phyloP scores from a whole-genome alignment of 2,797 vertebrate species.

The Pterois miles region DNA sequence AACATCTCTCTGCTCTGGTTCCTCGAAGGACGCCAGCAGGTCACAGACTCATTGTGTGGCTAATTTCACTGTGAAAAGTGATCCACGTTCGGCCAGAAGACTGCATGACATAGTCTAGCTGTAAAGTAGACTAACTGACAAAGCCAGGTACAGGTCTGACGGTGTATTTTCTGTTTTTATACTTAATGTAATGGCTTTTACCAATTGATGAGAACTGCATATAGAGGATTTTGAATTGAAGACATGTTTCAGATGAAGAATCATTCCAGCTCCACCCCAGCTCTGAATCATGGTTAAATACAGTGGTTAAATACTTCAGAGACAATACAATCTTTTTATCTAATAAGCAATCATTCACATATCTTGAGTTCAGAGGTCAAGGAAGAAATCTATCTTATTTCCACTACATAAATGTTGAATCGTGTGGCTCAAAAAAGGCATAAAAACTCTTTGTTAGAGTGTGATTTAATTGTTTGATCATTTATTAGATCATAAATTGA shows the following conservation, averaged over 20 bases:
- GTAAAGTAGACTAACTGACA: not conserved
- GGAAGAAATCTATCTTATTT: too few relatives aligned
- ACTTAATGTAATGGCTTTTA: not conserved
- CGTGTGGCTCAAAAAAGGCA: not conserved
- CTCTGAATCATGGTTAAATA: not conserved
- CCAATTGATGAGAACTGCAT: not conserved
- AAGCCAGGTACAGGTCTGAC: not conserved
- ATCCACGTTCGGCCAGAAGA: not conserved
- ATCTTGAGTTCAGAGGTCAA: too few relatives aligned
- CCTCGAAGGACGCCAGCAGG: not conserved
- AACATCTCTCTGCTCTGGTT: constrained; percentile 5
- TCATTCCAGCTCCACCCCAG: not conserved
- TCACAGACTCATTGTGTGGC: not conserved
- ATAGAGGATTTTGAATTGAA: not conserved
- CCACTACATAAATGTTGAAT: too few relatives aligned
- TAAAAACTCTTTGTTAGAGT: not conserved
- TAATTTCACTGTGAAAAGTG: not conserved
- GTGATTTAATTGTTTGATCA: not conserved
- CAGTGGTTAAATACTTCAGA: too few relatives aligned
- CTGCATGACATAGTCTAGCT: not conserved
- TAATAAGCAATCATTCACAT: too few relatives aligned
- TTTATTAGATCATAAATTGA: not conserved
- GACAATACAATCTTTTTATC: too few relatives aligned
- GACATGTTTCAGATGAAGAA: not conserved
- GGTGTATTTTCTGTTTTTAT: not conserved